Percentiles rank a stretch among this genome's conserved stretches.
Conservation (phyloP, 2,797 vertebrate genomes). For the Paramormyrops hopkinsi region DNA sequence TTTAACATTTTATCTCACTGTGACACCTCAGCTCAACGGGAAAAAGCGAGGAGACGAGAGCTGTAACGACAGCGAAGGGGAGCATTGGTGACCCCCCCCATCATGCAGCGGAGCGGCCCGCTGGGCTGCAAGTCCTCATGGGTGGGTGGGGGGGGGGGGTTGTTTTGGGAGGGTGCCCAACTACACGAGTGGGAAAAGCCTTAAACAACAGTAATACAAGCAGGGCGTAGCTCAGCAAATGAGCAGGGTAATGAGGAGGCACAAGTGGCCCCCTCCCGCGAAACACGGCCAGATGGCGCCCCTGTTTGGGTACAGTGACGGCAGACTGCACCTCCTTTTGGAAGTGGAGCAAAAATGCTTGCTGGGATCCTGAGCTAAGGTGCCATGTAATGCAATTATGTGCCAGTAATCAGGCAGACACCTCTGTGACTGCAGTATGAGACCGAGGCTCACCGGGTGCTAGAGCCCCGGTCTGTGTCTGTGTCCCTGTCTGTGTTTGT, state of each 20-base stretch:
- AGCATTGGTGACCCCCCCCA: background rate
- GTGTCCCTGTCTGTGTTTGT: no score
- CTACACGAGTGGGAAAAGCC: background rate
- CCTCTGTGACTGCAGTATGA: background rate
- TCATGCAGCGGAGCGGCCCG: background rate
- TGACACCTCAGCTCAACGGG: background rate
- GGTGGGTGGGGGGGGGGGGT: background rate
- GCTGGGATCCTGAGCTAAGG: background rate
- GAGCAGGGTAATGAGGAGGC: background rate
- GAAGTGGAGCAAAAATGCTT: background rate
- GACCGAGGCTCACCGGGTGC: background rate
- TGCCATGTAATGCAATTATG: background rate
- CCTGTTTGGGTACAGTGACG: background rate
- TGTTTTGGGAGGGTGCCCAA: background rate
- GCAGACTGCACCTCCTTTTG: background rate
- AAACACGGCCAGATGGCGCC: slow-evolving; percentile 10
- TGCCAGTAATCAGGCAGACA: background rate
- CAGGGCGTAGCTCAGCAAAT: background rate
- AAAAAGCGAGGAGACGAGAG: background rate
- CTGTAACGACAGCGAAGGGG: background rate
- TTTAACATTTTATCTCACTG: background rate
- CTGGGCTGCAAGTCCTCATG: background rate
- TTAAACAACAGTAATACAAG: background rate
- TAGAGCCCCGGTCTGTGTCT: background rate
- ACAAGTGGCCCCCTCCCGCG: background rate